A percentile compares a stretch with the other conserved stretches of the same genome.
These are phyloP conservation scores for Dolichopus griseipennis DNA, from an alignment of 2,888 invertebrate genomes.

Conservation along the genomic window DNA sequence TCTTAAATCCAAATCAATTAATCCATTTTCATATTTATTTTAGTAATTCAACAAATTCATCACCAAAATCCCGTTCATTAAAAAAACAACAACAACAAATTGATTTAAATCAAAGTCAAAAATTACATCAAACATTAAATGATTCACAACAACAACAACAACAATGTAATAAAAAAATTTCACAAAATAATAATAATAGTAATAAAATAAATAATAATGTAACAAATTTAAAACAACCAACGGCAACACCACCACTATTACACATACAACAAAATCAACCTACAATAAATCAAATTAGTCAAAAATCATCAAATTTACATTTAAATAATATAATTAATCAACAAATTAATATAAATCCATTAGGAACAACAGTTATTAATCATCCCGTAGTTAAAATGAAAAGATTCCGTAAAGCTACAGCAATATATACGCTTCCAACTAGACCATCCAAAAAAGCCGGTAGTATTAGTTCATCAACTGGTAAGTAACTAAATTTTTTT, in stretches of 20 bases:
- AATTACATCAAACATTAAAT: constrained; percentile 16
- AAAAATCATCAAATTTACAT: constrained; percentile 13
- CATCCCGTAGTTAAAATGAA: constrained; percentile 26
- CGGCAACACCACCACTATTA: constrained; percentile 17
- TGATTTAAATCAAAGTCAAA: constrained; percentile 12
- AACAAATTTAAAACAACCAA: not conserved
- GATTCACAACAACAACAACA: constrained; percentile 7
- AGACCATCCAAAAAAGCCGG: constrained; percentile 28
- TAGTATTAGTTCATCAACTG: constrained; percentile 26
- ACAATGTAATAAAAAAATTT: constrained; percentile 11
- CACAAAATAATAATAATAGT: not conserved
- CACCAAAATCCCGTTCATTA: constrained; percentile 15
- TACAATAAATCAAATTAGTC: not conserved
- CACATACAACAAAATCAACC: constrained; percentile 14
- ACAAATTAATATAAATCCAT: constrained; percentile 12
- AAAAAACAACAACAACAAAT: not conserved
- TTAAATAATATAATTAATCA: constrained; percentile 15
- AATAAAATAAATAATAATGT: not conserved
- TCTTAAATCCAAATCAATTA: too few species aligned
- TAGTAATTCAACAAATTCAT: constrained; percentile 24
- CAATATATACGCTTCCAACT: constrained; percentile 39
- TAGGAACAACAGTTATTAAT: not conserved
- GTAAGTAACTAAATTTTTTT: constrained; percentile 18
- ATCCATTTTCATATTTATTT: constrained; percentile 11
- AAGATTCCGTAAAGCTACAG: constrained; percentile 35